These are phyloP conservation scores for Pedetes capensis DNA, from an alignment of 2,113 vertebrate species.

Conservation along the genomic window DNA sequence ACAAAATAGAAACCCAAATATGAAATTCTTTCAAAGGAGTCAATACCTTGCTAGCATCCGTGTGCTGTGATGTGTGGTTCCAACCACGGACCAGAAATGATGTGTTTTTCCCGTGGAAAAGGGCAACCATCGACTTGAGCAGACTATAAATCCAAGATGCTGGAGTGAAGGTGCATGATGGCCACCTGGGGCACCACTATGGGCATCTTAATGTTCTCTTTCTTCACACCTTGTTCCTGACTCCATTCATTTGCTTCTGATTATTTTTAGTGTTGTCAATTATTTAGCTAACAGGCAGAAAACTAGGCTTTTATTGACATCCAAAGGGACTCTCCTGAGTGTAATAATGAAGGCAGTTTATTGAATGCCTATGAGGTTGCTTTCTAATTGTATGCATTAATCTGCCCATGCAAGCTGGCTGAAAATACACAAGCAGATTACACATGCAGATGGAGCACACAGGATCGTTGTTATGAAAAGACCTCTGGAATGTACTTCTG, in stretches of 20 bases:
- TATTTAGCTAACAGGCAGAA: slow-evolving; percentile 90
- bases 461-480: slow-evolving; percentile 78
- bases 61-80: slow-evolving; percentile 64
- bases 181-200: neutral
- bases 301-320: slow-evolving; percentile 88
- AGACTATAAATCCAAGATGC: slow-evolving; percentile 43
- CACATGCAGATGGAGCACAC: slow-evolving; percentile 83
- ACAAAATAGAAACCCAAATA: slow-evolving; percentile 69
- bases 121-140: slow-evolving; percentile 64
- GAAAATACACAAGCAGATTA: slow-evolving; percentile 87
- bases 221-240: slow-evolving; percentile 69
- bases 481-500: slow-evolving; percentile 78
- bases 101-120: slow-evolving; percentile 66
- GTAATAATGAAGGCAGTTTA: slow-evolving; percentile 88
- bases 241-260: slow-evolving; percentile 83
- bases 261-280: slow-evolving; percentile 87
- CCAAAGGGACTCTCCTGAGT: slow-evolving; percentile 87
- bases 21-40: slow-evolving; percentile 72
- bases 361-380: slow-evolving; percentile 87
- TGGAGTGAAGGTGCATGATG: slow-evolving; percentile 20
- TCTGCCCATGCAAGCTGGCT: slow-evolving; percentile 87
- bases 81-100: slow-evolving; percentile 64
- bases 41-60: slow-evolving; percentile 65
- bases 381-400: slow-evolving; percentile 88
- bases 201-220: slow-evolving; percentile 39